Base-by-base conservation (phyloP, 2,797 vertebrate genomes). In the Dicrostonyx torquatus region DNA sequence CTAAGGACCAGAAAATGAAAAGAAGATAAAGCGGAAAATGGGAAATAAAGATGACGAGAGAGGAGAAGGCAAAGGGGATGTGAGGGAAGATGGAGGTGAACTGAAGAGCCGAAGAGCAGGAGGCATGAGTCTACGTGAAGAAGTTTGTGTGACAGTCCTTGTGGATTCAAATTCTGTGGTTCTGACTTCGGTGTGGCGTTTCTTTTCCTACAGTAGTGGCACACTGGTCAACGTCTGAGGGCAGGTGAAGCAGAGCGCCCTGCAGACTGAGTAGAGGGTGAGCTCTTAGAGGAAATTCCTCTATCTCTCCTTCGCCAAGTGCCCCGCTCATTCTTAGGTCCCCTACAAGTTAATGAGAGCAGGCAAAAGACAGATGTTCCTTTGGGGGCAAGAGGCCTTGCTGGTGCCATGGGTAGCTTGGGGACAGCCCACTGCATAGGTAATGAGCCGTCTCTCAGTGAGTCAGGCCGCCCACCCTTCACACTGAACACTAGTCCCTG, bases 241-340 rank as follows among this genome's bases (percentile, higher is more conserved):
- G 60, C 76, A 66, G 34, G 13, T 40, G 84, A 64, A 93, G 94
- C 94, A 85, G 93, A 77, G 62, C 86, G n/a, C 26, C 37, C 8
- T 20, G 53, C 40, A 14, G 90, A 75, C 75, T 17, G 29, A 64
- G 43, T 90, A 80, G 53, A 94, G 53, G 4, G 45, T 6, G n/a
- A 34, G 43, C 12, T 58, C 86, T 29, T 91, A 1, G n/a, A 90
- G 68, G n/a, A 72, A 72, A 22, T 72, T 60, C 83, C 37, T 87
- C 6, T 11, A 50, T 2, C 48, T 50, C 0, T 2, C 45, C 29
- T 53, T 22, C 20, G 1, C 70, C 31, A 7, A 40, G 31, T 3
- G 29, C 37, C 53, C 22, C 0, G 1, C 97, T 98, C 96, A 80
- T 97, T 98, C 97, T 98, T 90, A 88, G 91, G 97, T 97, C 96